These are phyloP conservation scores for Zeuzera pyrina DNA, from an alignment of 2,888 invertebrate species.

Conservation along the genomic window DNA sequence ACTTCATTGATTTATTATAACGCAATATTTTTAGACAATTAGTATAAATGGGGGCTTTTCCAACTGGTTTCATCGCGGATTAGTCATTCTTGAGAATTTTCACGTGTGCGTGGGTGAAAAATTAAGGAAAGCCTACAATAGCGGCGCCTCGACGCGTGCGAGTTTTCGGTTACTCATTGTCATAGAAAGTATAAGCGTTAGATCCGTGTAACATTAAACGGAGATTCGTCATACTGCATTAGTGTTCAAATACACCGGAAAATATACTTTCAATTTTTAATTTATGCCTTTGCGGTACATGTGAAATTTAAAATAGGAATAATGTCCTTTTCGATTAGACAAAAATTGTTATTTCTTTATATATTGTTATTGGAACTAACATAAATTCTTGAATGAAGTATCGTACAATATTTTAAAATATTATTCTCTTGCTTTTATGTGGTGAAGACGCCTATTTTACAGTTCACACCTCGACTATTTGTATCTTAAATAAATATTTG, in stretches of 20 bases:
- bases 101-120: constrained; percentile 14
- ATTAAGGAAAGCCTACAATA: constrained; percentile 55
- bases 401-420: too few species aligned
- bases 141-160: constrained; percentile 35
- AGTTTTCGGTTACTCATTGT: constrained; percentile 49
- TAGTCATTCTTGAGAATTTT: constrained; percentile 65
- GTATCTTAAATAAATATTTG: too few species aligned
- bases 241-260: constrained; percentile 5
- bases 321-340: too few species aligned
- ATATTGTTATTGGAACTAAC: too few species aligned
- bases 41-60: constrained; percentile 50
- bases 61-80: constrained; percentile 47
- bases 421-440: too few species aligned
- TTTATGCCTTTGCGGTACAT: too few species aligned
- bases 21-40: constrained; percentile 26
- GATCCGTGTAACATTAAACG: constrained; percentile 30
- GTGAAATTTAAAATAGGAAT: too few species aligned
- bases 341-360: too few species aligned
- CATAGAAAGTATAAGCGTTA: constrained; percentile 34
- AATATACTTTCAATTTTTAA: too few species aligned
- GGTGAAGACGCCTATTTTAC: too few species aligned
- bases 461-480: too few species aligned
- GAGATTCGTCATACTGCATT: constrained; percentile 31
- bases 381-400: too few species aligned
- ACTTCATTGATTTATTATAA: constrained; percentile 16